A percentile compares a stretch with the other conserved stretches of the same genome.
Evolutionary conservation across 2,888 invertebrate genomes (phyloP).

Genomic region (Mimas tiliae): DNA sequence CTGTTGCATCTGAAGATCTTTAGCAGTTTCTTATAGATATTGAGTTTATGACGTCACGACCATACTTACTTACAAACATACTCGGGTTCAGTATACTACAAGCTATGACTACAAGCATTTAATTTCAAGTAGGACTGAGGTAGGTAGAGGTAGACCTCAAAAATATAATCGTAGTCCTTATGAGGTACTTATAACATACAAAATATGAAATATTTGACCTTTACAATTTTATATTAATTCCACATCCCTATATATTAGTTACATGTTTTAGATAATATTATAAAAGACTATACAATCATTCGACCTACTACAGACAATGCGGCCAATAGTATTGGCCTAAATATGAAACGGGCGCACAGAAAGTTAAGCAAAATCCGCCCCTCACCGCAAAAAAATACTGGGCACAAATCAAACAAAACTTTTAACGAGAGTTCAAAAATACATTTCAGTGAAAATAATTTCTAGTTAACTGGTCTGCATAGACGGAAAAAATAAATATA

Average conservation of each 20-base stretch:
- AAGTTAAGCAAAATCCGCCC: conserved; percentile 7
- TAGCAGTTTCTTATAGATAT: neutral
- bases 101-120: too few relatives aligned
- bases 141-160: too few relatives aligned
- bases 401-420: conserved; percentile 35
- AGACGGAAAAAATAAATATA: neutral
- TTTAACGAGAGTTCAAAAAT: conserved; percentile 42
- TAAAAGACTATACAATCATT: too few relatives aligned
- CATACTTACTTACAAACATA: too few relatives aligned
- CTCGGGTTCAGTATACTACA: too few relatives aligned
- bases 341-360: neutral
- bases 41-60: too few relatives aligned
- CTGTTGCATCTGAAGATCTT: neutral
- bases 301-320: neutral
- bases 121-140: too few relatives aligned
- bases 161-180: too few relatives aligned
- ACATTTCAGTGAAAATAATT: conserved; percentile 32
- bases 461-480: neutral
- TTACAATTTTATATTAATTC: too few relatives aligned
- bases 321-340: neutral
- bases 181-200: too few relatives aligned
- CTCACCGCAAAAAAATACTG: conserved; percentile 36
- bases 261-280: neutral
- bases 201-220: too few relatives aligned
- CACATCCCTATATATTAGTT: too few relatives aligned